These are phyloP conservation scores for Gnathonemus longibarbis DNA, from an alignment of 2,113 vertebrate genomes.

Conservation along the genomic window DNA sequence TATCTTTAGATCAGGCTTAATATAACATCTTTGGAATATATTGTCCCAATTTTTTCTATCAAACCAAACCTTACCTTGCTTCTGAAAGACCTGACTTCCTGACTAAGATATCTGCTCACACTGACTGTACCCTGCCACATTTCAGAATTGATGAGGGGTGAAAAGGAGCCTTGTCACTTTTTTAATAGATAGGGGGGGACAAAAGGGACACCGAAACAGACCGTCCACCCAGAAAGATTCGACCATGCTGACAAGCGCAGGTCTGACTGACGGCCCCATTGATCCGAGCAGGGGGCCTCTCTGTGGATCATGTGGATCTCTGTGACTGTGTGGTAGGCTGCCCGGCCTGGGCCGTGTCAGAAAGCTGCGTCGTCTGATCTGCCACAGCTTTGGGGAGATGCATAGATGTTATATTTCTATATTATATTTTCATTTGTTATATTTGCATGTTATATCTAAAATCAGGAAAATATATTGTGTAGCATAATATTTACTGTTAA, in stretches of 20 bases:
- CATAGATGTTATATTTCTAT: not conserved
- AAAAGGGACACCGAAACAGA: not conserved
- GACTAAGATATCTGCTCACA: not conserved
- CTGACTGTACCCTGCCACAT: not conserved
- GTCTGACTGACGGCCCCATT: too few species aligned
- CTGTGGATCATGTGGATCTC: not conserved
- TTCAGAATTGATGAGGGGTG: not conserved
- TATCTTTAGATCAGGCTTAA: not conserved
- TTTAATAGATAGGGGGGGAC: not conserved
- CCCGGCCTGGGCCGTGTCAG: not conserved
- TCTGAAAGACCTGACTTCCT: not conserved
- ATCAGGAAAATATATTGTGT: not conserved
- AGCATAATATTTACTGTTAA: not conserved
- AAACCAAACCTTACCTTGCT: not conserved
- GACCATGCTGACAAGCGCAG: not conserved
- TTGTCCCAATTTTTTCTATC: not conserved
- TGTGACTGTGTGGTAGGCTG: not conserved
- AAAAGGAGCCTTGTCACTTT: not conserved
- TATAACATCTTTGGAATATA: not conserved
- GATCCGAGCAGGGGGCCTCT: not conserved
- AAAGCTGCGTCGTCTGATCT: constrained; percentile 9
- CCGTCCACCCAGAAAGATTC: not conserved
- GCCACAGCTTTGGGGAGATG: not conserved
- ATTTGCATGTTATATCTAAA: not conserved
- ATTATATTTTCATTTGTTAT: not conserved